These are phyloP conservation scores for Scolanthus callimorphus DNA, from an alignment of 92 coral and sea anemone genomes.

Conservation along the genomic window DNA sequence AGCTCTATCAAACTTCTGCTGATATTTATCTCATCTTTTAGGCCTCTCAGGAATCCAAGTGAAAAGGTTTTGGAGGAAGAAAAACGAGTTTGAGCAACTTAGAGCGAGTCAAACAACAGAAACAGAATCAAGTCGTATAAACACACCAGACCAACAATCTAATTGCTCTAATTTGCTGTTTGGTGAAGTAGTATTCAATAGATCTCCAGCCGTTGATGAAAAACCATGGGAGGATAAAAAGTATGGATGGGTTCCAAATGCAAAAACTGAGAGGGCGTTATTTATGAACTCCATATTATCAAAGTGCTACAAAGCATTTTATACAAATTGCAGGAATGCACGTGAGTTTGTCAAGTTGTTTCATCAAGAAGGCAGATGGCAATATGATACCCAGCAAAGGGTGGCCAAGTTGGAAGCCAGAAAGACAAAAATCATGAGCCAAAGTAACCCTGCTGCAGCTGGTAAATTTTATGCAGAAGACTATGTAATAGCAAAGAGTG, in stretches of 20 bases:
- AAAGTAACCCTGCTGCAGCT: constrained; percentile 42
- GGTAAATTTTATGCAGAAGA: constrained; percentile 44
- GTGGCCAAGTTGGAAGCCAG: constrained; percentile 13
- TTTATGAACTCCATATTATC: constrained; percentile 36
- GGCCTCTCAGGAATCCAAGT: constrained; percentile 46
- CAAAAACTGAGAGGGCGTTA: constrained; percentile 33
- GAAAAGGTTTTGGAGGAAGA: constrained; percentile 39
- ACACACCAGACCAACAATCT: no score
- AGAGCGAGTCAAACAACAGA: no score
- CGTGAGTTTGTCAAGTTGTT: constrained; percentile 48
- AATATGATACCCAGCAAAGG: constrained; percentile 21
- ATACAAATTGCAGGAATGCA: constrained; percentile 17
- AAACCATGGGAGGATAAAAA: constrained; percentile 38
- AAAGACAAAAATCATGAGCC: constrained; percentile 24
- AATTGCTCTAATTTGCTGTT: no score
- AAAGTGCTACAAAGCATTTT: constrained; percentile 26
- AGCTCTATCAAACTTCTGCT: neutral
- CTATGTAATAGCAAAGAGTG: constrained; percentile 36
- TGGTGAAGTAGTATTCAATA: constrained; percentile 38
- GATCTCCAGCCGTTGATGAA: constrained; percentile 18
- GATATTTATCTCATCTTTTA: constrained; percentile 9
- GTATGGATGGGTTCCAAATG: constrained; percentile 50
- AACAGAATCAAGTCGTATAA: no score
- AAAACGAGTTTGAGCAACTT: constrained; percentile 17
- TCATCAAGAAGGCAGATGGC: constrained; percentile 44